Conservation (phyloP, 2,888 invertebrate genomes). For the Nezara viridula region DNA sequence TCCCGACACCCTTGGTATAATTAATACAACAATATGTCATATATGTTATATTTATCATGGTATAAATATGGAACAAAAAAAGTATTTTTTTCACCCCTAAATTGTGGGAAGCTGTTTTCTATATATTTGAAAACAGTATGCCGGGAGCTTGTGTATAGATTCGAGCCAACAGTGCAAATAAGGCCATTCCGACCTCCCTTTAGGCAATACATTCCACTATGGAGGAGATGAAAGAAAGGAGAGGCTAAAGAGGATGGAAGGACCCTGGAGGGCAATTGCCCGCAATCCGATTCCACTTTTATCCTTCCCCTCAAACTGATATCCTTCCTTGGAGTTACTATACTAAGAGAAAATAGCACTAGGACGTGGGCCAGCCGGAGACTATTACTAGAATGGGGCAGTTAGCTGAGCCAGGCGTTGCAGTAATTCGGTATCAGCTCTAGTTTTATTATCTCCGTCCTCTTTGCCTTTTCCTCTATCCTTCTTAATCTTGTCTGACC, state of each 20-base stretch:
- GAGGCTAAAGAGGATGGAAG: conserved; percentile 32
- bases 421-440: conserved; percentile 45
- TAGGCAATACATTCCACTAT: conserved; percentile 31
- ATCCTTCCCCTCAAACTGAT: conserved; percentile 45
- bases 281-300: conserved; percentile 39
- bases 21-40: too few relatives aligned
- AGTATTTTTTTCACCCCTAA: neutral
- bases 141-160: neutral
- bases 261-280: conserved; percentile 39
- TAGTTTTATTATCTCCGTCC: conserved; percentile 40
- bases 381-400: conserved; percentile 30
- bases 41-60: neutral
- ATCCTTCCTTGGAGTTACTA: conserved; percentile 6
- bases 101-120: neutral
- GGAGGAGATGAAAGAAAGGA: conserved; percentile 39
- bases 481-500: conserved; percentile 18
- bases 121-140: neutral
- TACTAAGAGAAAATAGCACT: conserved; percentile 34
- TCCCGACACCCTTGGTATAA: too few relatives aligned
- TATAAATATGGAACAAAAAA: too few relatives aligned
- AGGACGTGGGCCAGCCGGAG: neutral
- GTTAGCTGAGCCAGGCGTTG: conserved; percentile 45
- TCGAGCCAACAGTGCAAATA: neutral
- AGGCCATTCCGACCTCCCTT: neutral
- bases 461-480: conserved; percentile 28